Conservation (phyloP, 2,113 vertebrate species). For the Coptodon bakossiorum region DNA sequence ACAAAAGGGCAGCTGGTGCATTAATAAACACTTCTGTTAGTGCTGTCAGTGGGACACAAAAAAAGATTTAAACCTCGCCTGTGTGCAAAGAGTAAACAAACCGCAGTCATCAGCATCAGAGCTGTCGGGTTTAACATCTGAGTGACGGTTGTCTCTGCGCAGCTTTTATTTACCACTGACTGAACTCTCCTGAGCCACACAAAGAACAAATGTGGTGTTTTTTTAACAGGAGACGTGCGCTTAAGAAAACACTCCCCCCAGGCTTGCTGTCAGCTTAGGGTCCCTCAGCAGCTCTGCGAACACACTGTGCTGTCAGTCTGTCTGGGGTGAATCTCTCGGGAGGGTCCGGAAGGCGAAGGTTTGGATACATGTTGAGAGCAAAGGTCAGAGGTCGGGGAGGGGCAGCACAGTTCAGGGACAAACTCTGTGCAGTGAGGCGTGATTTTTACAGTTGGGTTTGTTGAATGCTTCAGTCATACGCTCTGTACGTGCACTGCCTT, state of each 20-base stretch:
- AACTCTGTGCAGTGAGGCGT: neutral
- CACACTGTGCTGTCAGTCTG: conserved; percentile 25
- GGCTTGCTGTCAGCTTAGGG: neutral
- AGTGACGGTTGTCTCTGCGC: neutral
- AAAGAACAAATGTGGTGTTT: neutral
- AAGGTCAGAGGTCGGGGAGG: neutral
- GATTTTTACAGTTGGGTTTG: conserved; percentile 4
- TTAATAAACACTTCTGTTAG: neutral
- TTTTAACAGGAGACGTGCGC: neutral
- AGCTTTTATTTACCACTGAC: neutral
- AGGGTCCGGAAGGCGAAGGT: neutral
- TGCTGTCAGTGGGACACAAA: neutral
- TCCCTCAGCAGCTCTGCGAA: neutral
- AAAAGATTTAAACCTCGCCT: neutral
- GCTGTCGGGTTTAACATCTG: neutral
- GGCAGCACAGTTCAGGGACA: neutral
- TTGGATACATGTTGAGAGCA: conserved; percentile 29
- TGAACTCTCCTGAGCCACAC: neutral
- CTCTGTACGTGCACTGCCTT: neutral
- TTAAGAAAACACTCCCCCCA: neutral
- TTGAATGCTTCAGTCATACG: neutral
- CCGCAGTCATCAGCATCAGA: neutral
- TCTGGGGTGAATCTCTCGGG: neutral
- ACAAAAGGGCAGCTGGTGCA: neutral
- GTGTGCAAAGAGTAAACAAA: conserved; percentile 1